These are phyloP conservation scores for Chelon auratus DNA, from an alignment of 2,797 vertebrate genomes.

Conservation along the genomic window DNA sequence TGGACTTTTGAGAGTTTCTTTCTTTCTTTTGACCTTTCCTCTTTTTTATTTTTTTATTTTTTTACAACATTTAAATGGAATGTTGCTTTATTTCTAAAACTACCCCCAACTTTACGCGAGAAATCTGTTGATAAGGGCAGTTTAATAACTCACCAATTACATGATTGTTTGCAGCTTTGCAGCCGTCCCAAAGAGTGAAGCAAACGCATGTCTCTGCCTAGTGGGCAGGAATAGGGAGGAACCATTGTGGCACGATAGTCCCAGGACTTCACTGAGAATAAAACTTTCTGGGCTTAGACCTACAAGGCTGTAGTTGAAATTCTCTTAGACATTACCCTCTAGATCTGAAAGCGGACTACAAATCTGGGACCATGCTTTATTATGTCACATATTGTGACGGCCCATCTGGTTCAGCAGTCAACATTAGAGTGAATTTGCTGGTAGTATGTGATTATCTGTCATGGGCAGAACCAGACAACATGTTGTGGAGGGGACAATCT, in stretches of 20 bases:
- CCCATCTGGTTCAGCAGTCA: constrained; percentile 2
- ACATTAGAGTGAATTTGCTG: constrained; percentile 13
- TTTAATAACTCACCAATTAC: constrained; percentile 67
- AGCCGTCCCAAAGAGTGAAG: neutral
- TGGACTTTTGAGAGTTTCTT: constrained; percentile 31
- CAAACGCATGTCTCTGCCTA: no score
- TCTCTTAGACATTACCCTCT: constrained; percentile 3
- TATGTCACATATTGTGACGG: neutral
- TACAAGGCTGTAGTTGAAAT: constrained; percentile 3
- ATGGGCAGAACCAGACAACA: neutral
- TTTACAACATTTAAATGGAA: neutral
- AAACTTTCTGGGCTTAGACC: constrained; percentile 10
- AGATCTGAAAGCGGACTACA: neutral
- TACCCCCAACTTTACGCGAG: neutral
- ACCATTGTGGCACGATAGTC: neutral
- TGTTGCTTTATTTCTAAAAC: neutral
- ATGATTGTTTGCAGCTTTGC: constrained; percentile 21
- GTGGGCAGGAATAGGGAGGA: neutral
- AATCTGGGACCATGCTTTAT: neutral
- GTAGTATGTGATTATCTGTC: constrained; percentile 14
- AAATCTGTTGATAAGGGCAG: constrained; percentile 1
- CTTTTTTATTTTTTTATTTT: neutral
- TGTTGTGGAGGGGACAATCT: constrained; percentile 5
- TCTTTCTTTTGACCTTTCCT: neutral
- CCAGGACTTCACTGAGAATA: neutral